phyloP scores from a whole-genome alignment of 2,113 vertebrate species.

The Cebus imitator region DNA sequence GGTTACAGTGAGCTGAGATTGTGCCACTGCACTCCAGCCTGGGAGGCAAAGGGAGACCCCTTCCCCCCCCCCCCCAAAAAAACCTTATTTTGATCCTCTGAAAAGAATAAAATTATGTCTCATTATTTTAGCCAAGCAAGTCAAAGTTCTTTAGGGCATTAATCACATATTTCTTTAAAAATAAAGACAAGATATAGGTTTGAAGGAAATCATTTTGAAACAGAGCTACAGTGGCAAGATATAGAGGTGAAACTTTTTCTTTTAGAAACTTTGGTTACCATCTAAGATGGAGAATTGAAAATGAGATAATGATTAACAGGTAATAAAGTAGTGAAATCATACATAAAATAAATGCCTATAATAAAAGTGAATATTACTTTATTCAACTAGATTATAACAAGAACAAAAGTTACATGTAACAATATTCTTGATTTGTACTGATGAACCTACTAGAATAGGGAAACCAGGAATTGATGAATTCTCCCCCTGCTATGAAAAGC shows the following conservation, averaged over 20 bases:
- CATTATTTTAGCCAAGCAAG: background rate
- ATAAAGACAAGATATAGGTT: background rate
- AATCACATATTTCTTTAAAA: background rate
- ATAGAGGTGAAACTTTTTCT: background rate
- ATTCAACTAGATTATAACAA: background rate
- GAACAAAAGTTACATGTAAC: background rate
- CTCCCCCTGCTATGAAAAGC: background rate
- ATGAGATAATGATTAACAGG: background rate
- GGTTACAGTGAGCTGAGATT: no score
- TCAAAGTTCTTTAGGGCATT: background rate
- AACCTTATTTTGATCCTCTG: background rate
- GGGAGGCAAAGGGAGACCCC: no score
- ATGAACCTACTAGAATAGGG: background rate
- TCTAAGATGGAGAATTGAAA: background rate
- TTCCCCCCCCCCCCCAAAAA: no score
- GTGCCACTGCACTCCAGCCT: no score
- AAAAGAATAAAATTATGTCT: background rate
- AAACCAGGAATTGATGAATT: background rate
- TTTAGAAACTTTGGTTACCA: background rate
- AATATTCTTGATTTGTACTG: background rate
- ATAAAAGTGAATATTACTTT: background rate
- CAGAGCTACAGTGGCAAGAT: background rate
- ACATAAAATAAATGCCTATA: background rate
- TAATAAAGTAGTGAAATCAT: background rate
- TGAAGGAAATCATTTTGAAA: background rate